A percentile compares a stretch with the other conserved stretches of the same genome.
Evolutionary conservation across 2,113 vertebrate genomes (phyloP).

Genomic region (Ellobius talpinus): DNA sequence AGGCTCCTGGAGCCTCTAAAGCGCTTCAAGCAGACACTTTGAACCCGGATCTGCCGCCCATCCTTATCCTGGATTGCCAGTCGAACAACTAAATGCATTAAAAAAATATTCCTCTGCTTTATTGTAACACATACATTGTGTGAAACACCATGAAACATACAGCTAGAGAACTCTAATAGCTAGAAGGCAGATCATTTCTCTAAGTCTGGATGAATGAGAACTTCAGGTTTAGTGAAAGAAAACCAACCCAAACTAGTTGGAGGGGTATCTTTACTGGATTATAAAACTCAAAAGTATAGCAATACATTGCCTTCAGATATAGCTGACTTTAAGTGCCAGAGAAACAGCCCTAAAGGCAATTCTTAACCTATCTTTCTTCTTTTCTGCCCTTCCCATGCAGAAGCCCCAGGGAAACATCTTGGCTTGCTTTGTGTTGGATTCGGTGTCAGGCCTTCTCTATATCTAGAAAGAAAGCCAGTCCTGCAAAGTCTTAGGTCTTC

Average conservation of each 20-base stretch:
- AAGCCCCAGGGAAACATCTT: background rate
- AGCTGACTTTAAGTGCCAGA: background rate
- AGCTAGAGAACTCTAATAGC: background rate
- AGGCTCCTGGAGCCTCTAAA: background rate
- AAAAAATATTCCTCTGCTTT: constrained; percentile 29
- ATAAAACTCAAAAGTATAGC: background rate
- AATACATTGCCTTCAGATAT: background rate
- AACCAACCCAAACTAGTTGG: background rate
- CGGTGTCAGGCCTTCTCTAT: background rate
- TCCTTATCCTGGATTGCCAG: background rate
- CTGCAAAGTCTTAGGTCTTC: background rate
- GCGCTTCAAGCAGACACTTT: background rate
- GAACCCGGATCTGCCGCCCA: background rate
- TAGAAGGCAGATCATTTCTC: background rate
- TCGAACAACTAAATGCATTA: constrained; percentile 30
- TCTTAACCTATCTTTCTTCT: background rate
- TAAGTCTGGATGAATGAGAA: constrained; percentile 25
- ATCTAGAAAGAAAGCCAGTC: background rate
- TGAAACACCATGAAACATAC: background rate
- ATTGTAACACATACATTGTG: background rate
- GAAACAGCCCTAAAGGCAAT: background rate
- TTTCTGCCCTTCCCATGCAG: no score
- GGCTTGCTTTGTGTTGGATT: background rate
- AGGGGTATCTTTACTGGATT: background rate
- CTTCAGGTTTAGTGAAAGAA: background rate